Evolutionary conservation across 2,113 vertebrate species (phyloP).

Genomic region (Microtus montanus): DNA sequence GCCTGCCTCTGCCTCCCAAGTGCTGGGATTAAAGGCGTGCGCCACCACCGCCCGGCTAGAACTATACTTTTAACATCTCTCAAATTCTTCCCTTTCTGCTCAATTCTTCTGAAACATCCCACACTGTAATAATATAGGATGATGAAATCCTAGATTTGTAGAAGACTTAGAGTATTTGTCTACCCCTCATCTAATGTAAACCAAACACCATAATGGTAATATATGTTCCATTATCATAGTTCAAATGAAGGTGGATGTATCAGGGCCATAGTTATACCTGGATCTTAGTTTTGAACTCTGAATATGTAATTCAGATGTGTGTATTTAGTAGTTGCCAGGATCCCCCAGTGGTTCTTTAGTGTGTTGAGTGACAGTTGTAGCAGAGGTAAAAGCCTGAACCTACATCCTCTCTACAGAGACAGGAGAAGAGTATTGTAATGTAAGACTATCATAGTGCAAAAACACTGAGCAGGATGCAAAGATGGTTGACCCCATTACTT

Average conservation of each 20-base stretch:
- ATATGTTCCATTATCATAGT: background rate
- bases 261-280: background rate
- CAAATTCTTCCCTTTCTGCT: background rate
- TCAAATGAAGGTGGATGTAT: background rate
- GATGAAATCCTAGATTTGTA: background rate
- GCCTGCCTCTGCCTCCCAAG: too few species aligned
- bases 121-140: background rate
- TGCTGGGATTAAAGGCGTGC: too few species aligned
- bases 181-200: background rate
- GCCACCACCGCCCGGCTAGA: background rate
- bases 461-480: background rate
- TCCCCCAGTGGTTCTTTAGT: background rate
- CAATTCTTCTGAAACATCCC: background rate
- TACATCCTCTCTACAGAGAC: background rate
- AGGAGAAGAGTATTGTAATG: background rate
- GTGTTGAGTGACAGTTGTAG: background rate
- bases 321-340: background rate
- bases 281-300: background rate
- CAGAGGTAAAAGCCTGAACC: background rate
- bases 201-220: background rate
- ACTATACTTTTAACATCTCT: too few species aligned
- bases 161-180: background rate
- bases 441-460: too few species aligned
- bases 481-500: background rate
- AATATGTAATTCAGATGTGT: background rate